These are phyloP conservation scores for Imbricaverruca yamaguchii DNA, from an alignment of 2,888 invertebrate species.

Conservation along the genomic window DNA sequence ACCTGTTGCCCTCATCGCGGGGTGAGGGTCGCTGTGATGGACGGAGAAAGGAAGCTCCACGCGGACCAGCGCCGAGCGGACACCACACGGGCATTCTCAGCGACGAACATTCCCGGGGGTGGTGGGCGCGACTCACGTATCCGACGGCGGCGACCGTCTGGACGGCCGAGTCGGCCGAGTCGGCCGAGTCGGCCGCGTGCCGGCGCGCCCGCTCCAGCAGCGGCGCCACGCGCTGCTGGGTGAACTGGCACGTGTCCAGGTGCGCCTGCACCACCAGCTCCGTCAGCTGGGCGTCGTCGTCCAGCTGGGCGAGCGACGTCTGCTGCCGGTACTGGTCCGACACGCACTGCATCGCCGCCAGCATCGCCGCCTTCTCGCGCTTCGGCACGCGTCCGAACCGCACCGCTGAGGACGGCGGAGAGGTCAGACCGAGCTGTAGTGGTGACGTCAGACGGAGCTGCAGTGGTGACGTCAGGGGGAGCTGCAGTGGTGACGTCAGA, in stretches of 20 bases:
- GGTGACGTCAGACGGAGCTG: too few relatives aligned
- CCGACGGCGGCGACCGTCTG: neutral
- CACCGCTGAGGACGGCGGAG: slow-evolving; percentile 64
- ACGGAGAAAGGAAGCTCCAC: neutral
- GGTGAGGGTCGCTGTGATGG: too few relatives aligned
- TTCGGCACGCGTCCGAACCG: slow-evolving; percentile 99
- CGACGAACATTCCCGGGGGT: neutral
- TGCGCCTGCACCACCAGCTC: slow-evolving; percentile 85
- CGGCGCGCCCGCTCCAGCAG: slow-evolving; percentile 77
- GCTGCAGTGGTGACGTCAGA: too few relatives aligned
- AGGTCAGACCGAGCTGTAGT: too few relatives aligned
- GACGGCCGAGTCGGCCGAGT: slow-evolving; percentile 55
- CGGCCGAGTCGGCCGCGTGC: slow-evolving; percentile 61
- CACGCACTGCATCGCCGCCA: slow-evolving; percentile 98
- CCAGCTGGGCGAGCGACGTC: slow-evolving; percentile 81
- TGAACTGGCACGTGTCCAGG: slow-evolving; percentile 92
- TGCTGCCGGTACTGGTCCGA: slow-evolving; percentile 85
- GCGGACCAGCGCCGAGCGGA: too few relatives aligned
- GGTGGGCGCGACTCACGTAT: neutral
- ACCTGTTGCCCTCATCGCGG: too few relatives aligned
- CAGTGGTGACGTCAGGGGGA: too few relatives aligned
- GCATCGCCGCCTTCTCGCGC: slow-evolving; percentile 96
- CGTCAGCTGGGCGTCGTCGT: slow-evolving; percentile 75
- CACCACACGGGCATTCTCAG: too few relatives aligned
- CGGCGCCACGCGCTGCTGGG: slow-evolving; percentile 80